Base-by-base conservation (phyloP, 2,797 vertebrate genomes). In the Protosalanx chinensis region DNA sequence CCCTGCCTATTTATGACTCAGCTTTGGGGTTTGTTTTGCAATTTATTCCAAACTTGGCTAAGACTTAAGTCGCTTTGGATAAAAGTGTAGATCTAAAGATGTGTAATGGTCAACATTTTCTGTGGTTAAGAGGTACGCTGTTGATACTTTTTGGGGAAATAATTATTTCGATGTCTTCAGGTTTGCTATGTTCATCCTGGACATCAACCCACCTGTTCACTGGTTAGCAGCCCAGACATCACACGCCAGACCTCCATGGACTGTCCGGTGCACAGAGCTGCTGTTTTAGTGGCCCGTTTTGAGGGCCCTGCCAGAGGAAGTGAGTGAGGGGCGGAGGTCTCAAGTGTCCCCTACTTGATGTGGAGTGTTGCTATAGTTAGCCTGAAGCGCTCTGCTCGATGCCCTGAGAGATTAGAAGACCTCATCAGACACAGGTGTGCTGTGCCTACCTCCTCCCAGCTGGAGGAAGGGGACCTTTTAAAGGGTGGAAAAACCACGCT, bases 361-460 rank as follows among this genome's bases (percentile, higher is more conserved):
- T 88, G 66, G 77, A 89, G 86, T 88, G 85, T 67, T 80, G 84
- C 88, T 90, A 86, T 88, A 88, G 86, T 87, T 88, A 83, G 88
- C 75, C 74, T n/a, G 13, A 71, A 72, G 74, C 64, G 70, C 74
- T 82, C 70, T 59, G 64, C 64, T 62, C 30, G 73, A 86, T 85
- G 76, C 70, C 78, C 76, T 56, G 61, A 68, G 73, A 81, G 80
- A 87, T 85, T 80, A 81, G 76, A 77, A 33, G 41, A 13, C 33
- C 29, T 51, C 37, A 35, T 73, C 23, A 56, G 46, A 62, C 37
- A 29, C 57, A 60, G 33, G 27, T 67, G 23, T 64, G 23, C 62
- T 29, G 46, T 56, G 46, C 70, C 64, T 66, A 41, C 37, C 6
- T 46, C 41, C 0, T 77, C 35, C 29, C 68, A 67, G 64, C 37